Base-by-base conservation (phyloP, 64 coral and sea anemone species). In the Montipora cactus region DNA sequence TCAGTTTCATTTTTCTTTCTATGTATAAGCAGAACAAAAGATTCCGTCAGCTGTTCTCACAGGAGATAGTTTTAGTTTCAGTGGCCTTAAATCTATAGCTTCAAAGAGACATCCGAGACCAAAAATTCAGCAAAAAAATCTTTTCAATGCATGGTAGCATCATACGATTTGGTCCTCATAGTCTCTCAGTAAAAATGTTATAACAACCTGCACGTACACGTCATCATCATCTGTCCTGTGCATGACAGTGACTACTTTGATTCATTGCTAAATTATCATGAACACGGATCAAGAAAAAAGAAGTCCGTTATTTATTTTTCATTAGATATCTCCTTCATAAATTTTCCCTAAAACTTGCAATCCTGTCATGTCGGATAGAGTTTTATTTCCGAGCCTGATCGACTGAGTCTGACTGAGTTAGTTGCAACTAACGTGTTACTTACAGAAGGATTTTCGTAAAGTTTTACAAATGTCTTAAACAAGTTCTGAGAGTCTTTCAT, bases 51-150 rank as follows among this genome's bases (percentile, higher is more conserved):
- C 75, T 77, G 14, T 77, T 77, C 75, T 77, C 75, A 77, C 75
- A 77, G 75, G 75, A 77, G 75, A 77, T 77, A 77, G 75, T 49
- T 77, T 77, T 77, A 77, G 75, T 77, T 77, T 66, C 61, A 13
- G 61, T 66, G 5, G 75, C 22, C 14, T 77, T 77, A 77, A 77
- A 77, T 77, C 75, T 77, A 77, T 77, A 44, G 44, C 75, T 77
- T 77, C 14, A 77, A 77, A 46, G 75, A 77, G 75, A 77, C 75
- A 77, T 20, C 75, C 75, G 75, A 77, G 14, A 77, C 75, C 75
- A 4, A 15, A 77, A 21, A 74, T 66, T 66, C 61, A 66, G 61
- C 61, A 66, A 66, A 66, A 66, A 66, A 71, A 71, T 71, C 68
- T 71, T 71, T 71, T 71, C 68, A 14, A 19, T 71, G 7, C 68